phyloP scores from a whole-genome alignment of 2,113 vertebrate genomes.

The Manacus vitellinus region DNA sequence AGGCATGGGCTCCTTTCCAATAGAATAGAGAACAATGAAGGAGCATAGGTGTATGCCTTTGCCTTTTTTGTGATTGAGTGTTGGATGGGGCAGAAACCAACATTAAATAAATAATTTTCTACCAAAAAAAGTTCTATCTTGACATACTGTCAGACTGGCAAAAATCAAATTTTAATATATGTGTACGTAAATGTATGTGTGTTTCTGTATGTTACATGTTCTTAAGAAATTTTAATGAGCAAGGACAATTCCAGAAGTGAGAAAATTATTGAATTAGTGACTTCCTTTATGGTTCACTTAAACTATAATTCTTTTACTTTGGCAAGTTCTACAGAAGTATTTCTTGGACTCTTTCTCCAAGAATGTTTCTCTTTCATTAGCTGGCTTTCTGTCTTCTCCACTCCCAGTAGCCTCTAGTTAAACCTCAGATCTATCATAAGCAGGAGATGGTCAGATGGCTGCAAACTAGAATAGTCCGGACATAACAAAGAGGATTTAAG shows the following conservation, averaged over 20 bases:
- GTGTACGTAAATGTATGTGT: fast-evolving
- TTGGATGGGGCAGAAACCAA: not conserved
- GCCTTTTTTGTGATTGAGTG: not conserved
- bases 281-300: not conserved
- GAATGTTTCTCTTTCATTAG: not conserved
- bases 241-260: not conserved
- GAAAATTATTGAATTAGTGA: not conserved
- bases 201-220: not conserved
- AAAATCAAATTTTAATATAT: not conserved
- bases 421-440: not conserved
- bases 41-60: not conserved
- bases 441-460: not conserved
- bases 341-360: not conserved
- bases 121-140: not conserved
- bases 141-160: not conserved
- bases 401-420: not conserved
- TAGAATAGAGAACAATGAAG: not conserved
- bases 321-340: not conserved
- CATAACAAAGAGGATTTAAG: not conserved
- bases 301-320: not conserved
- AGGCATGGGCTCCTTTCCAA: not conserved
- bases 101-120: not conserved
- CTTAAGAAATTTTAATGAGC: not conserved
- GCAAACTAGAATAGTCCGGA: not conserved
- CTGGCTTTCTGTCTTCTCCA: not conserved